A percentile compares a stretch with the other conserved stretches of the same genome.
These are phyloP conservation scores for Pomacea maculata DNA, from an alignment of 1,140 invertebrate species.

Conservation along the genomic window DNA sequence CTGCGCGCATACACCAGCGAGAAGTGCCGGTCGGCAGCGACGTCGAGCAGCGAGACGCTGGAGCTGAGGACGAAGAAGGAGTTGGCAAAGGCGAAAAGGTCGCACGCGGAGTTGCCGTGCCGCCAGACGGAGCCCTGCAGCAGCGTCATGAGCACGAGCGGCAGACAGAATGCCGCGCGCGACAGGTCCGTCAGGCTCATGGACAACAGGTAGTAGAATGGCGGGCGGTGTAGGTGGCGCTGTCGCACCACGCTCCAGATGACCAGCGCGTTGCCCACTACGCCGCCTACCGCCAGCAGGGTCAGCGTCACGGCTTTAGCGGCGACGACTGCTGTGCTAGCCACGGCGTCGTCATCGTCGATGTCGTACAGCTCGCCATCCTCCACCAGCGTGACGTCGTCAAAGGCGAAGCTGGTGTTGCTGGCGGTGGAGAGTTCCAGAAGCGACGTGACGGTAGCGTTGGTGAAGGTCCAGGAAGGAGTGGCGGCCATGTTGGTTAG, in stretches of 20 bases:
- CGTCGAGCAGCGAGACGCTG: constrained; percentile 45
- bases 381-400: not conserved
- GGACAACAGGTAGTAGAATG: constrained; percentile 59
- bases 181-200: constrained; percentile 54
- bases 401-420: not conserved
- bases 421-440: not conserved
- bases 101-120: constrained; percentile 50
- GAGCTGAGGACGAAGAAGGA: constrained; percentile 59
- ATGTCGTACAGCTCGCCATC: not conserved
- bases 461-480: no score
- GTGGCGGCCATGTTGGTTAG: not conserved
- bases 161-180: constrained; percentile 54
- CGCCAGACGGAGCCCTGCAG: constrained; percentile 51
- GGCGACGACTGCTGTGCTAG: not conserved
- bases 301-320: constrained; percentile 34
- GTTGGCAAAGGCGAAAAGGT: constrained; percentile 55
- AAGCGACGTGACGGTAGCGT: not conserved
- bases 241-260: constrained; percentile 53
- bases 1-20: constrained; percentile 48
- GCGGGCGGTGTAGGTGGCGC: constrained; percentile 49
- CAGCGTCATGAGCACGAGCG: constrained; percentile 53
- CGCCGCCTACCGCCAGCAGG: constrained; percentile 44
- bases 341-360: not conserved
- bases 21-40: constrained; percentile 56
- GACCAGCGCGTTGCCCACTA: constrained; percentile 44